Conservation (phyloP, 2,888 invertebrate species). For the Trypoxylon attenuatum region DNA sequence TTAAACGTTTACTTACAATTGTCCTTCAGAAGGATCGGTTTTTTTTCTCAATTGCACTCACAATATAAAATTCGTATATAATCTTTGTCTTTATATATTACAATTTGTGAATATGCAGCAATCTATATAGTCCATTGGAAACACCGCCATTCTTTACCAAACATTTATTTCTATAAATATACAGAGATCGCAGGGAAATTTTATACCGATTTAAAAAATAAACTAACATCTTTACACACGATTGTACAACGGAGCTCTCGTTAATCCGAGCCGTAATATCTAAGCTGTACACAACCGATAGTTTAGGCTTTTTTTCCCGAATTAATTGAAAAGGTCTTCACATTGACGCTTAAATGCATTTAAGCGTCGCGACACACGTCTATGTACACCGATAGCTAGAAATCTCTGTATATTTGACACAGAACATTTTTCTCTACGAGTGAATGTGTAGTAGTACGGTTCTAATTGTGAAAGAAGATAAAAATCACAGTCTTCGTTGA, state of each 20-base stretch:
- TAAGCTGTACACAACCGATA: constrained; percentile 7
- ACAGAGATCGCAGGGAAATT: constrained; percentile 22
- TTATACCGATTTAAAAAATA: constrained; percentile 15
- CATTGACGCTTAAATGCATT: background rate
- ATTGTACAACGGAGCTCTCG: no score
- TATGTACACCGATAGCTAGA: constrained; percentile 10
- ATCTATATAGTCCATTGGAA: constrained; percentile 49
- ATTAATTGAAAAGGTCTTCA: background rate
- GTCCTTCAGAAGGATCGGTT: constrained; percentile 10
- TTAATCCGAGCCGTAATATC: constrained; percentile 2
- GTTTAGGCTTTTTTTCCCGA: background rate
- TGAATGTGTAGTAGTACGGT: constrained; percentile 18
- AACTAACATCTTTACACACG: constrained; percentile 24
- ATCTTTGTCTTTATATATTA: constrained; percentile 51
- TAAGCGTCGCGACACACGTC: background rate
- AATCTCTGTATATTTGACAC: constrained; percentile 34
- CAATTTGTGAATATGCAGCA: constrained; percentile 46
- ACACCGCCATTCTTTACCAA: constrained; percentile 39
- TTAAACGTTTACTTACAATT: constrained; percentile 6
- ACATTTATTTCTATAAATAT: constrained; percentile 31
- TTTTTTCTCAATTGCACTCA: constrained; percentile 14
- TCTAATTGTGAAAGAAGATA: constrained; percentile 12
- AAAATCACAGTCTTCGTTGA: constrained; percentile 65
- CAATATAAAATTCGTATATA: constrained; percentile 42
- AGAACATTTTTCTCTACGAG: constrained; percentile 12